Evolutionary conservation across 2,113 vertebrate species (phyloP).

Genomic region (Epinephelus lanceolatus): DNA sequence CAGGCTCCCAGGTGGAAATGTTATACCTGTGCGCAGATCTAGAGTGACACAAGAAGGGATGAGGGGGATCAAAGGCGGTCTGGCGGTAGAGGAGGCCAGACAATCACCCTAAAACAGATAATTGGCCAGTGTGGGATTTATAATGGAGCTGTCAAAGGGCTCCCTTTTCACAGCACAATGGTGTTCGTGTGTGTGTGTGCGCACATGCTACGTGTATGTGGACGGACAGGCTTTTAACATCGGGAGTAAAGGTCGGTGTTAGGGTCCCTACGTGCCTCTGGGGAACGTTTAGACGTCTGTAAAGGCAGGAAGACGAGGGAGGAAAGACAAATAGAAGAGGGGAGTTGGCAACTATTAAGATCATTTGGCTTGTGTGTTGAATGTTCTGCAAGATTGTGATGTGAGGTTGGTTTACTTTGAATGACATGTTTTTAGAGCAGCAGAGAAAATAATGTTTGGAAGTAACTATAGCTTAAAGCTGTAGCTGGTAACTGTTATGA

Average conservation of each 20-base stretch:
- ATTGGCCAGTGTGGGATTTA: slow-evolving; percentile 70
- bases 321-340: slow-evolving; percentile 22
- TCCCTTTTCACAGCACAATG: slow-evolving; percentile 62
- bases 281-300: slow-evolving; percentile 38
- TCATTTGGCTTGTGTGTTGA: neutral
- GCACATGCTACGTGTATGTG: slow-evolving; percentile 34
- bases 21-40: slow-evolving; percentile 67
- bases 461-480: neutral
- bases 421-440: neutral
- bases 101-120: slow-evolving; percentile 77
- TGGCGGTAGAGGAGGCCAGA: slow-evolving; percentile 53
- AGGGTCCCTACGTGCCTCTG: slow-evolving; percentile 26
- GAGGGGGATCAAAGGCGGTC: slow-evolving; percentile 69
- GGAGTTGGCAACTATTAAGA: neutral
- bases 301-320: slow-evolving; percentile 15
- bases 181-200: slow-evolving; percentile 45
- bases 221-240: slow-evolving; percentile 60
- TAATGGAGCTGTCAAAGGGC: slow-evolving; percentile 73
- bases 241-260: slow-evolving; percentile 32
- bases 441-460: neutral
- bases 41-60: slow-evolving; percentile 68
- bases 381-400: neutral
- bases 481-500: no score
- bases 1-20: slow-evolving; percentile 74
- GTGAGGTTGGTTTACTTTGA: neutral